phyloP scores from a whole-genome alignment of 64 coral and sea anemone species.

The Stylophora pistillata region DNA sequence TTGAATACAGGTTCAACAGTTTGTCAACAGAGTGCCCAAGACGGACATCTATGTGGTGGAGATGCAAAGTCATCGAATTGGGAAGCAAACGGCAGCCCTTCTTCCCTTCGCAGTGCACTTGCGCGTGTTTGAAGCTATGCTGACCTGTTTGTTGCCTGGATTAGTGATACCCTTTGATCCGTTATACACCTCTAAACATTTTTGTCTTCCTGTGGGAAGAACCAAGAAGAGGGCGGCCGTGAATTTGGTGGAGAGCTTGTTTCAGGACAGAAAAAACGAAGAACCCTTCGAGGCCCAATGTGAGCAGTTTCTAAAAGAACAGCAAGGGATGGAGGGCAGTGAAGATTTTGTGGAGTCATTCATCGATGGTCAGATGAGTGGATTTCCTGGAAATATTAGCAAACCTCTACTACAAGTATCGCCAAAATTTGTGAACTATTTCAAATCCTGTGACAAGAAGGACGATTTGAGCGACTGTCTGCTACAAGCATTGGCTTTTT shows the following conservation, averaged over 20 bases:
- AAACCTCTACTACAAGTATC: constrained; percentile 70
- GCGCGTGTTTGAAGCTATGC: constrained; percentile 88
- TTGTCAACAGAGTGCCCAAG: constrained; percentile 76
- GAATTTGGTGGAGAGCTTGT: constrained; percentile 80
- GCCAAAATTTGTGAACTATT: constrained; percentile 79
- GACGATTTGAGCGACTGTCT: constrained; percentile 96
- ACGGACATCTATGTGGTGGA: constrained; percentile 85
- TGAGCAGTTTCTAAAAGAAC: constrained; percentile 84
- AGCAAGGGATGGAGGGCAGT: constrained; percentile 83
- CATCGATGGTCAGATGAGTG: background rate
- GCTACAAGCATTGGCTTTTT: constrained; percentile 93
- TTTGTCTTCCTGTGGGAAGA: constrained; percentile 72
- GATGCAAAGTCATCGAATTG: constrained; percentile 96
- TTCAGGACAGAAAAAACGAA: constrained; percentile 78
- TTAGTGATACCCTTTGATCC: constrained; percentile 81
- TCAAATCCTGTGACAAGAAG: constrained; percentile 80
- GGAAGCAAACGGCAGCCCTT: constrained; percentile 73
- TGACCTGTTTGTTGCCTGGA: constrained; percentile 74
- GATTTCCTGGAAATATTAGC: constrained; percentile 39
- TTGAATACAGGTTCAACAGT: constrained; percentile 69
- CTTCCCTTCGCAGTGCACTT: constrained; percentile 96
- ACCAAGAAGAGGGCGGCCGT: constrained; percentile 80
- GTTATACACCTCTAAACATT: constrained; percentile 77
- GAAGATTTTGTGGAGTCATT: constrained; percentile 67
- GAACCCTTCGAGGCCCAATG: constrained; percentile 71